Conservation (phyloP, 2,113 vertebrate genomes). For the Phaethon lepturus region DNA sequence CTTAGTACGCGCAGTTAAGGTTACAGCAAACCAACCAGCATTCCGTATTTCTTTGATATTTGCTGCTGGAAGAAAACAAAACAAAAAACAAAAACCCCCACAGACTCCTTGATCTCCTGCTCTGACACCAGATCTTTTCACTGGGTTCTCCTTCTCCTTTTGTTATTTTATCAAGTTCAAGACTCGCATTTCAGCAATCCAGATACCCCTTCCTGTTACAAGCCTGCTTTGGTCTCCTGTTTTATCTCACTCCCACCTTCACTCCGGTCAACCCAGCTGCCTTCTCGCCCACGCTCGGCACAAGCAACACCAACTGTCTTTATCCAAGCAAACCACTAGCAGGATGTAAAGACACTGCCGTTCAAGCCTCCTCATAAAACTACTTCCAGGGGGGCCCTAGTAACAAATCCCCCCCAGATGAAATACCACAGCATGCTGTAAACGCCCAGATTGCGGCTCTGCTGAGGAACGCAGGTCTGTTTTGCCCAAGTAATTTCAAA, state of each 20-base stretch:
- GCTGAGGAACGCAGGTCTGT: not conserved
- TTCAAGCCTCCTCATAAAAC: not conserved
- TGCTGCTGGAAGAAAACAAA: not conserved
- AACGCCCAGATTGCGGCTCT: not conserved
- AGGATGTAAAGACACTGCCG: not conserved
- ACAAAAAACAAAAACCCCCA: too few relatives aligned
- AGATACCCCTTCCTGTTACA: not conserved
- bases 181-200: not conserved
- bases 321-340: not conserved
- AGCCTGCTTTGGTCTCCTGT: not conserved
- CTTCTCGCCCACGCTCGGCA: not conserved
- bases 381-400: not conserved
- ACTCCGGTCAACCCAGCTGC: not conserved
- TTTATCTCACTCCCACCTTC: slow-evolving; percentile 16
- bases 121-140: not conserved
- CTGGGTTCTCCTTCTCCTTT: not conserved
- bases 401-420: not conserved
- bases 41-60: not conserved
- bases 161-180: not conserved
- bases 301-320: not conserved
- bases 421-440: not conserved
- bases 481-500: not conserved
- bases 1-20: not conserved
- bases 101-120: not conserved
- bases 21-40: not conserved